A percentile compares a stretch with the other conserved stretches of the same genome.
Conservation (phyloP, 2,888 invertebrate species). For the Schizaphis graminum region DNA sequence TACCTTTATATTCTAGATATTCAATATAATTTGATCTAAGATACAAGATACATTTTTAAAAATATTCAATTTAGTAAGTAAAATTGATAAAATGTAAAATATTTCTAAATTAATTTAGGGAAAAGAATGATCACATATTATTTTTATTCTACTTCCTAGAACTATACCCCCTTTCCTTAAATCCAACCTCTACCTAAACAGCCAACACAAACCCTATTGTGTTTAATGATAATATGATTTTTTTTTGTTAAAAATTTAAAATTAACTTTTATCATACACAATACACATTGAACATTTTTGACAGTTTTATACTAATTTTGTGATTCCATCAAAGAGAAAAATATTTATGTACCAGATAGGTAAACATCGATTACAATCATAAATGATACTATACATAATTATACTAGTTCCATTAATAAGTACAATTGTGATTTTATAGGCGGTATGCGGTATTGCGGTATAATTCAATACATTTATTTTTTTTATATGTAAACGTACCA, state of each 20-base stretch:
- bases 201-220: background rate
- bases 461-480: background rate
- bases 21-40: background rate
- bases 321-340: background rate
- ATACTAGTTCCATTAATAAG: background rate
- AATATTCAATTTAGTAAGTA: background rate
- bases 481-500: background rate
- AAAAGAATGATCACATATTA: background rate
- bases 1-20: background rate
- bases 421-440: background rate
- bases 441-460: background rate
- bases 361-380: background rate
- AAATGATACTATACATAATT: background rate
- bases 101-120: background rate
- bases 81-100: background rate
- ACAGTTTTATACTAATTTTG: background rate
- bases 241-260: background rate
- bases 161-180: background rate
- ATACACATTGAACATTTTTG: background rate
- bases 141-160: background rate
- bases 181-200: background rate
- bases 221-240: background rate
- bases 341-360: background rate
- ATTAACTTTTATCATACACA: background rate
- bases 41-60: background rate